Evolutionary conservation across 1,140 invertebrate species (phyloP), one percentile per base, ranked within the genome.

Genomic region (Portunus trituberculatus): DNA sequence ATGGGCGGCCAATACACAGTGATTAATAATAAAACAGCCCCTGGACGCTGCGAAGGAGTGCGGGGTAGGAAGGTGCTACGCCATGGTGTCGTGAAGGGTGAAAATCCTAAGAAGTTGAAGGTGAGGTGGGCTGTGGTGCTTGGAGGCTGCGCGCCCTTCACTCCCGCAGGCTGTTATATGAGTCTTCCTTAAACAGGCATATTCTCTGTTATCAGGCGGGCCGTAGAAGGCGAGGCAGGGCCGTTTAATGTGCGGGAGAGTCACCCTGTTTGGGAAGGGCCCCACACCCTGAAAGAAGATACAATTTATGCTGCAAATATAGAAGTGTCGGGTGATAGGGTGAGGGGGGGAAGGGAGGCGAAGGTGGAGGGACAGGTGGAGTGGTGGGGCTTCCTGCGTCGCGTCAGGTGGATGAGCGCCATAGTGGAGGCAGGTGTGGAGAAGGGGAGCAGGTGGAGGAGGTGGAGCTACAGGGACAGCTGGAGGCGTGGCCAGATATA

Each of bases 161-260:
- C 67, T 76, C 67, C 67, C 67, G 20, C 67, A 25, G 67, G 20
- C 67, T 76, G 67, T 76, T 76, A 76, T 76, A 76, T 76, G 67
- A 76, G 67, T 76, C 67, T n/a, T 20, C 88, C 88, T 89, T 45
- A 89, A 39, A 46, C 39, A 89, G 88, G 88, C 39, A 89, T 89
- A 89, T 89, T 89, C 88, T 48, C 88, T 89, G 88, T 89, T 89
- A 89, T 89, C 88, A n/a, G 39, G 39, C 45, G 39, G n/a, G n/a
- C 88, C 88, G 88, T 89, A 89, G 39, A 45, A 89, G 88, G 88
- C n/a, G 67, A 76, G 67, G 67, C 67, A 76, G 67, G 67, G 67
- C 67, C 67, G 67, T 76, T 76, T 76, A 76, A 76, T 76, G 67
- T 20, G 67, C 67, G n/a, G 67, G 67, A 76, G n/a, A 90, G 12